Base-by-base conservation (phyloP, 2,113 vertebrate genomes). In the Colinus virginianus region DNA sequence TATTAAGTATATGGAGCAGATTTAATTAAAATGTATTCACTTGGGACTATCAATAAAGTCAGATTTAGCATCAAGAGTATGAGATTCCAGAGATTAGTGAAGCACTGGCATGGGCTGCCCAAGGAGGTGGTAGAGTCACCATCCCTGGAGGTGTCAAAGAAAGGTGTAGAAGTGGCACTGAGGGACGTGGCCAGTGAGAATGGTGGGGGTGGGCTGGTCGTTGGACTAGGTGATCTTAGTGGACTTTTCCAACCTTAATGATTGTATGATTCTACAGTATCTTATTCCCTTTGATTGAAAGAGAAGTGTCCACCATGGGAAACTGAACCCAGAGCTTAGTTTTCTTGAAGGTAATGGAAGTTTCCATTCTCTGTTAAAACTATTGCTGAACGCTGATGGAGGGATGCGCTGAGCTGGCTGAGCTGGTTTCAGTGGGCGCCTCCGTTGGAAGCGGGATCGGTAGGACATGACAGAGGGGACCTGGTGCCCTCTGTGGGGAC, bases 381-480 rank as follows among this genome's bases (percentile, higher is more conserved):
- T 42, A 5, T 25, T 28, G 7, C 38, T 71, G 40, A 71, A 25
- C 7, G 17, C 4, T 4, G 51, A 13, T 26, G 30, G 18, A 36
- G 5, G 26, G 32, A 53, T 67, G 42, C 64, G 40, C 43, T 70
- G 40, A 45, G 48, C 21, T 19, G 74, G 28, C 63, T 36, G 36
- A 36, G 36, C 36, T 36, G 16, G 11, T 48, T 81, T 81, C 11
- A 13, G 28, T 17, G 38, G 12, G 71, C 46, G 42, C 28, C 4
- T 76, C 43, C 32, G 40, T n/a, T 7, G 45, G 40, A 77, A 45
- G 10, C 17, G 4, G 9, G 32, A 62, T 90, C 22, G 11, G 13
- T 1, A 5, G 19, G 21, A 25, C 14, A 2, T 0, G 2, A 48
- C 40, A 66, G 25, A 40, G 25, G 7, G 9, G 20, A 19, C 15